Conservation (phyloP, 2,888 invertebrate genomes). For the Chrysotoxum bicinctum region DNA sequence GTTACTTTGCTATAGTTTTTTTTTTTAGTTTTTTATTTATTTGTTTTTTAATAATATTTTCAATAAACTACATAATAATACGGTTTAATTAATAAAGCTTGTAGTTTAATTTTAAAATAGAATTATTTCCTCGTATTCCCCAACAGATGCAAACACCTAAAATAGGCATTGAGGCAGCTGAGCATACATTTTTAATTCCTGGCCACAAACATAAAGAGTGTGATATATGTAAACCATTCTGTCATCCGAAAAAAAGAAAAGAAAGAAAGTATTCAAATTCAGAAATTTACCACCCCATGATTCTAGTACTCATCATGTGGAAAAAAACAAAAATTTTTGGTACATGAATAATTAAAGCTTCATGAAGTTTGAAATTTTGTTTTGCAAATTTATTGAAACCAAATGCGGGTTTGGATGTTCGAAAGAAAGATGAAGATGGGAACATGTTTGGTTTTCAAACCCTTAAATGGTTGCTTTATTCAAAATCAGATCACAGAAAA, state of each 20-base stretch:
- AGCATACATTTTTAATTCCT: slow-evolving; percentile 3
- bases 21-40: too few relatives aligned
- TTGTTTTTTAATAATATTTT: too few relatives aligned
- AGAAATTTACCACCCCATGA: not conserved
- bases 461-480: too few relatives aligned
- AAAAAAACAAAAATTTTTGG: not conserved
- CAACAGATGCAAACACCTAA: not conserved
- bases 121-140: too few relatives aligned
- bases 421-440: too few relatives aligned
- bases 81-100: too few relatives aligned
- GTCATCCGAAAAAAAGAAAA: not conserved
- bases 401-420: not conserved
- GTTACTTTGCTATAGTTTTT: too few relatives aligned
- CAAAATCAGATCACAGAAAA: not conserved
- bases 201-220: not conserved
- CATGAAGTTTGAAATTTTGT: not conserved
- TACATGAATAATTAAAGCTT: not conserved
- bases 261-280: not conserved
- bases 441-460: too few relatives aligned
- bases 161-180: not conserved
- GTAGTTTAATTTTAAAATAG: too few relatives aligned
- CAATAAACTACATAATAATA: too few relatives aligned
- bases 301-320: not conserved
- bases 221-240: not conserved
- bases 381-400: not conserved